These are phyloP conservation scores for Pampus argenteus DNA, from an alignment of 2,797 vertebrate species.

Conservation along the genomic window DNA sequence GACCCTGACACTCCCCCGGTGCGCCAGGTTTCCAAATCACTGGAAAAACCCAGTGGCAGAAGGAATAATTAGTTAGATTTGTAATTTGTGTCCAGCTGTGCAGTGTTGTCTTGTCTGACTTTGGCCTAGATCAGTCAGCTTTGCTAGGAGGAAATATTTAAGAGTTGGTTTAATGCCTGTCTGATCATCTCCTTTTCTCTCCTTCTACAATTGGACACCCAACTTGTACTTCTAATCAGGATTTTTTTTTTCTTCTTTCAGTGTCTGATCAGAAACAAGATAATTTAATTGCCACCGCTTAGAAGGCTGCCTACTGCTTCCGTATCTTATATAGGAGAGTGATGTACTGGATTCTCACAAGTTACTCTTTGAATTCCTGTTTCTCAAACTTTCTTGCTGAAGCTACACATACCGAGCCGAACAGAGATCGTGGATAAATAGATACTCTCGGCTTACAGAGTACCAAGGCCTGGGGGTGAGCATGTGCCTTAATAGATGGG, in stretches of 20 bases:
- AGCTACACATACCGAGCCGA: slow-evolving; percentile 38
- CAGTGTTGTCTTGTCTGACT: slow-evolving; percentile 34
- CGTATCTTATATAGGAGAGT: neutral
- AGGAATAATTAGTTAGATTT: slow-evolving; percentile 37
- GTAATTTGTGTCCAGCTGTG: slow-evolving; percentile 50
- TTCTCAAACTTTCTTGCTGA: slow-evolving; percentile 61
- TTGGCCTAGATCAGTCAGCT: slow-evolving; percentile 38
- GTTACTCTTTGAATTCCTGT: slow-evolving; percentile 35
- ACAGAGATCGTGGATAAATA: slow-evolving; percentile 51
- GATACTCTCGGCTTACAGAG: slow-evolving; percentile 45
- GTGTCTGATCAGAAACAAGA: slow-evolving; percentile 45
- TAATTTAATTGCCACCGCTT: slow-evolving; percentile 20
- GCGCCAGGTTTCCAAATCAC: slow-evolving; percentile 9
- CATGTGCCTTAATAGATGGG: slow-evolving; percentile 62
- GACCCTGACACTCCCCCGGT: slow-evolving; percentile 12
- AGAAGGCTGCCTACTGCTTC: slow-evolving; percentile 3
- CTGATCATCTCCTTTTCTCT: slow-evolving; percentile 19
- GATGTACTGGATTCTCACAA: slow-evolving; percentile 27
- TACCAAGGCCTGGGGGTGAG: slow-evolving; percentile 27
- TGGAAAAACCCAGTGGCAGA: slow-evolving; percentile 12
- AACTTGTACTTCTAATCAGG: slow-evolving; percentile 33
- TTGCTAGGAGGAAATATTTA: slow-evolving; percentile 27
- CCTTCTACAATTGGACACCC: slow-evolving; percentile 8
- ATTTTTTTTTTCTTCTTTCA: slow-evolving; percentile 13
- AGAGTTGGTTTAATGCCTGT: slow-evolving; percentile 25